These are phyloP conservation scores for Apis laboriosa DNA, from an alignment of 1,140 invertebrate species.

Conservation along the genomic window DNA sequence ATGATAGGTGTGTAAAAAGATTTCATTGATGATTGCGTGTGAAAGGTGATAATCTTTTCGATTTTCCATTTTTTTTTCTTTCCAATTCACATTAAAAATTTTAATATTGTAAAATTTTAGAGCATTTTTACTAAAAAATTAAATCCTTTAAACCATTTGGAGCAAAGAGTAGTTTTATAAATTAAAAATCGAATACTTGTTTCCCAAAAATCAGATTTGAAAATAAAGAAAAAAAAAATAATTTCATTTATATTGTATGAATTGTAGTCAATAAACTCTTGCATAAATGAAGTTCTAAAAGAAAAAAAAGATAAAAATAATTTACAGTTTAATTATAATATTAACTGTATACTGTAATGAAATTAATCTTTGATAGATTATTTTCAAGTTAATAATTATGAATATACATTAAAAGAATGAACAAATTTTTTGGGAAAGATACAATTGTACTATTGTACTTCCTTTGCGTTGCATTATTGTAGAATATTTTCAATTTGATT, in stretches of 20 bases:
- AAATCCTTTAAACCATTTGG: constrained; percentile 36
- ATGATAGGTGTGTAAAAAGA: constrained; percentile 68
- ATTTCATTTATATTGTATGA: constrained; percentile 60
- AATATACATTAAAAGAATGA: constrained; percentile 60
- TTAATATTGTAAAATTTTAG: constrained; percentile 34
- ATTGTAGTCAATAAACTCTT: constrained; percentile 65
- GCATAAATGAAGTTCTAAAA: background rate
- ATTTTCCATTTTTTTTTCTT: constrained; percentile 36
- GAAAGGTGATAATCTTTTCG: constrained; percentile 63
- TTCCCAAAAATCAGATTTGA: constrained; percentile 62
- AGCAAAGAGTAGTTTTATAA: constrained; percentile 47
- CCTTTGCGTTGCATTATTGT: constrained; percentile 48
- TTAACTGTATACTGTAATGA: constrained; percentile 54
- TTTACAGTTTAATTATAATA: constrained; percentile 40
- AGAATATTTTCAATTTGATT: constrained; percentile 29
- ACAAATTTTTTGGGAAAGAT: constrained; percentile 66
- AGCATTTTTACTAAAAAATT: constrained; percentile 37
- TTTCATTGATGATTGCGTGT: constrained; percentile 73
- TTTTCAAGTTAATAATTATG: constrained; percentile 62
- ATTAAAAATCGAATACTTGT: constrained; percentile 42
- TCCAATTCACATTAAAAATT: constrained; percentile 43
- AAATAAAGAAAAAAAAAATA: constrained; percentile 39
- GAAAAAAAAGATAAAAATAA: constrained; percentile 8
- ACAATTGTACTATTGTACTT: constrained; percentile 63
- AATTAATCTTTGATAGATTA: constrained; percentile 58